These are phyloP conservation scores for Eutrigla gurnardus DNA, from an alignment of 2,797 vertebrate species.

Conservation along the genomic window DNA sequence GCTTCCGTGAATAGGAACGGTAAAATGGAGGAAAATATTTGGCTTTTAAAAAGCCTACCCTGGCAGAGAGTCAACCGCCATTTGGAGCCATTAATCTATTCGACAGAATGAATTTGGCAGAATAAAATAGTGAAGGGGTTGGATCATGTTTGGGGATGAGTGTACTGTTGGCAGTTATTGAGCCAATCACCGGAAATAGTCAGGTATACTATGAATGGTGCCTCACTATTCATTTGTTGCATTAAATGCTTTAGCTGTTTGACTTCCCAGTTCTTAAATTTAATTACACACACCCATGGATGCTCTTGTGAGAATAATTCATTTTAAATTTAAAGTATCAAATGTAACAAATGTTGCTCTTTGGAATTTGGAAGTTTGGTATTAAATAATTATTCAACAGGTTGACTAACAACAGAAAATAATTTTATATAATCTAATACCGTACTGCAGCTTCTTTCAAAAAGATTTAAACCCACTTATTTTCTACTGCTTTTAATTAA, in stretches of 20 bases:
- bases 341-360: not conserved
- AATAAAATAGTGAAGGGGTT: conserved; percentile 19
- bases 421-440: no score
- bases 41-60: conserved; percentile 18
- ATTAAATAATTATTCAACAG: not conserved
- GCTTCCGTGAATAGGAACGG: conserved; percentile 41
- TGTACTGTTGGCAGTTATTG: conserved; percentile 10
- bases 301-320: conserved; percentile 1
- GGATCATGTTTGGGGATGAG: conserved; percentile 24
- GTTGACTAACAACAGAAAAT: not conserved
- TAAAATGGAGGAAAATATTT: conserved; percentile 2
- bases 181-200: conserved; percentile 24
- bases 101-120: conserved; percentile 32
- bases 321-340: conserved; percentile 4
- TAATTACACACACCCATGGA: not conserved
- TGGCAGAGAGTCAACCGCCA: conserved; percentile 33
- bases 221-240: not conserved
- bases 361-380: no score
- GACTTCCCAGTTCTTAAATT: not conserved
- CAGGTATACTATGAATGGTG: not conserved
- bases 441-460: no score
- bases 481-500: no score
- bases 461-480: no score
- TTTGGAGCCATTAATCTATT: conserved; percentile 43
- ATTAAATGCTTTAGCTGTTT: conserved; percentile 11